These are phyloP conservation scores for Malachius bipustulatus DNA, from an alignment of 2,888 invertebrate species.

Conservation along the genomic window DNA sequence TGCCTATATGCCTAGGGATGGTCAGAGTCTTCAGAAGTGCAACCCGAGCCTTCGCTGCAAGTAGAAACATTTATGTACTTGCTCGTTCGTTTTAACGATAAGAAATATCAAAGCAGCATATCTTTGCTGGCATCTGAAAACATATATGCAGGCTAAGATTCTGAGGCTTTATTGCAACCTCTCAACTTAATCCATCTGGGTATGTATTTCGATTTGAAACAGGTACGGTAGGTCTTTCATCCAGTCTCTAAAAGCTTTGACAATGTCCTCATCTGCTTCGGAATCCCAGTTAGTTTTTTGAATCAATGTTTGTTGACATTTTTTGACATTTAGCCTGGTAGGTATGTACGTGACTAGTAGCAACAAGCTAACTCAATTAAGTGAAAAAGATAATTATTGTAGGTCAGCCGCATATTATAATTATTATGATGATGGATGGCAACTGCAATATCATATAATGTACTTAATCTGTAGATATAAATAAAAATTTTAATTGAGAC, in stretches of 20 bases:
- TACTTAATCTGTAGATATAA: too few relatives aligned
- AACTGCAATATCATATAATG: too few relatives aligned
- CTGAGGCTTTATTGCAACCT: slow-evolving; percentile 9
- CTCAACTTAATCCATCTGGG: slow-evolving; percentile 17
- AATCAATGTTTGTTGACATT: slow-evolving; percentile 16
- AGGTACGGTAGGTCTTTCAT: slow-evolving; percentile 7
- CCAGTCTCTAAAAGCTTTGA: slow-evolving; percentile 17
- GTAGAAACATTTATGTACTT: slow-evolving; percentile 17
- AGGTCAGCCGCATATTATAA: too few relatives aligned
- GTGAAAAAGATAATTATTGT: too few relatives aligned
- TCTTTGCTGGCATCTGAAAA: slow-evolving; percentile 24
- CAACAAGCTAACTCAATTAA: too few relatives aligned
- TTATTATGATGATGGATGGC: too few relatives aligned
- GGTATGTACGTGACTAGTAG: too few relatives aligned
- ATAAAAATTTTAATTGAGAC: too few relatives aligned
- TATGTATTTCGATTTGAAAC: too few relatives aligned
- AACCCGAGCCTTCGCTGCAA: slow-evolving; percentile 22
- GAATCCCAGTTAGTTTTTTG: slow-evolving; percentile 13
- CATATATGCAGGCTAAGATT: slow-evolving; percentile 19
- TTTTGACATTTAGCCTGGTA: too few relatives aligned
- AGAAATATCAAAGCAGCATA: slow-evolving; percentile 22
- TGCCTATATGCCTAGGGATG: slow-evolving; percentile 24
- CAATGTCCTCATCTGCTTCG: slow-evolving; percentile 11
- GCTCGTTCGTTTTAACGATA: slow-evolving; percentile 13
- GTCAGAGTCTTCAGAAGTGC: slow-evolving; percentile 23